These are phyloP conservation scores for Sebastes cheni DNA, from an alignment of 2,797 vertebrate genomes.

Conservation along the genomic window DNA sequence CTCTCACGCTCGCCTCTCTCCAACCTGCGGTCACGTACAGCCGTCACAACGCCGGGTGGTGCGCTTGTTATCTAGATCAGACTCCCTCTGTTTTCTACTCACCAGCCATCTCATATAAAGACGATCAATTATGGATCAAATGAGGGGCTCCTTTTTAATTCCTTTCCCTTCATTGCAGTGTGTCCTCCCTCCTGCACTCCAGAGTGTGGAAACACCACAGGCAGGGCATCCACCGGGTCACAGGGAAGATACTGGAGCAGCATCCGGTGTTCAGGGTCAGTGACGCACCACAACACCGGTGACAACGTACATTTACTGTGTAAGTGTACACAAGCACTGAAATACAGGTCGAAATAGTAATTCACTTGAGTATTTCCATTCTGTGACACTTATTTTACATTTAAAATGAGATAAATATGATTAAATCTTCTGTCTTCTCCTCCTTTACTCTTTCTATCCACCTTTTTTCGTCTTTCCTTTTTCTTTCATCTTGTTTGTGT, in stretches of 20 bases:
- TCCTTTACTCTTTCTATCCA: not conserved
- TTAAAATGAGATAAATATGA: not conserved
- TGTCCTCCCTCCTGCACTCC: slow-evolving; percentile 9
- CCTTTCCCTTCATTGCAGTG: slow-evolving; percentile 26
- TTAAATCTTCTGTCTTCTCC: not conserved
- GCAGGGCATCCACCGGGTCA: not conserved
- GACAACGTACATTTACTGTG: not conserved
- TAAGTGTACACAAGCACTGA: not conserved
- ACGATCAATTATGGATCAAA: slow-evolving; percentile 87
- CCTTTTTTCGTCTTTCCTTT: not conserved
- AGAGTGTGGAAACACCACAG: slow-evolving; percentile 7
- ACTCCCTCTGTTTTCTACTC: slow-evolving; percentile 54
- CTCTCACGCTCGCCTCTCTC: slow-evolving; percentile 71
- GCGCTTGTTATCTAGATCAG: slow-evolving; percentile 81
- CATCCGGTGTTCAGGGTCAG: not conserved
- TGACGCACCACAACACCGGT: not conserved
- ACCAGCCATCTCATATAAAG: slow-evolving; percentile 69
- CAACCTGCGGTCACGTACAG: slow-evolving; percentile 83
- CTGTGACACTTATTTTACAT: not conserved
- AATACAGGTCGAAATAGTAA: not conserved
- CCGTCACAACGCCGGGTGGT: slow-evolving; percentile 63
- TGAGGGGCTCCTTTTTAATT: slow-evolving; percentile 67
- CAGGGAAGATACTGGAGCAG: not conserved
- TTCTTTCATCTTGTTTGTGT: not conserved
- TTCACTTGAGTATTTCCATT: not conserved